Evolutionary conservation across 2,888 invertebrate species (phyloP), one percentile per base, ranked within the genome.

Genomic region (Rhopalosiphum nymphaeae): DNA sequence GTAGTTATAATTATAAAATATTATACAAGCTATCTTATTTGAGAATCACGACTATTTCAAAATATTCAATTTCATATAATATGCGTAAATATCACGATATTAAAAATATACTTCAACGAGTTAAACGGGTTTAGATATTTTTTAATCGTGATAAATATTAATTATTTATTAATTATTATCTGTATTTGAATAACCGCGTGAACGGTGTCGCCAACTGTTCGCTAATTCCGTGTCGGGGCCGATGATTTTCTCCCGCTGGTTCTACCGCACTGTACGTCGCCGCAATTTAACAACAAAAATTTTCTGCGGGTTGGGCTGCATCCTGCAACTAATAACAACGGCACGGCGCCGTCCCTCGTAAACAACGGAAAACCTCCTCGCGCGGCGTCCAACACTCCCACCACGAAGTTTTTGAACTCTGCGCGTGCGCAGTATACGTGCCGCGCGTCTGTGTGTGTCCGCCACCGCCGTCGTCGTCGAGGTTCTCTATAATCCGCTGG

Each of bases 301-400:
- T 78, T 36, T 9, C 21, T 36, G 78, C 78, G 36, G 78, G 78
- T 36, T 36, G 36, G 78, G 78, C 78, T 78, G 78, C 78, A 78
- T 78, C 78, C 78, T 78, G 78, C 36, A 78, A 9, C 36, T 78
- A 29, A 36, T 36, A 78, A 78, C 78, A 21, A 36, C 36, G 78
- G 78, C 11, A 91, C 78, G 42, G 53, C 67, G 21, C n/a, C 89
- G 93, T 86, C 94, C 90, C 90, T 91, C 87, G 94, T 94, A 91
- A 94, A 94, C 94, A 91, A 87, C 94, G 61, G 61, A 91, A 86
- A 36, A 42, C 78, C 67, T 26, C 92, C 53, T 26, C 36, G 36
- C 88, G 13, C 89, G 57, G 44, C 53, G 53, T 57, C 85, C 90
- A 16, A 29, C 61, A 1, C 10, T 11, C 36, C 26, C 49, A 16